Base-by-base conservation (phyloP, 2,113 vertebrate species). In the Morone chrysops region DNA sequence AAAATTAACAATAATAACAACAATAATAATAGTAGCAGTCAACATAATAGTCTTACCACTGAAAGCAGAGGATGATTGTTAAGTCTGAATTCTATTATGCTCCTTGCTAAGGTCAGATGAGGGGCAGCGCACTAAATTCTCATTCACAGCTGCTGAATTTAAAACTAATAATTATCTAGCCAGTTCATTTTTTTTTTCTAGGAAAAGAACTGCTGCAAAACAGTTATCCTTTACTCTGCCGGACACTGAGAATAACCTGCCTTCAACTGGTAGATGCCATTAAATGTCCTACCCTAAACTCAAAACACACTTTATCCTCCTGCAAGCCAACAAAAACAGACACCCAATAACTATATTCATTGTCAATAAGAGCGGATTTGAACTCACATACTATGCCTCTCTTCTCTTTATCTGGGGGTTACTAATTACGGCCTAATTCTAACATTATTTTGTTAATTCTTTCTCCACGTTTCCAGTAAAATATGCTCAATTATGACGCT, bases 1-100 rank as follows among this genome's bases (percentile, higher is more conserved):
- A 94, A 94, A 94, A 93, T 91, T 62, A 94, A 94, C 92, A 94
- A 92, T 80, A 84, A 90, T 72, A 90, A 91, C 85, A 92, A 81
- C 80, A 80, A 89, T 86, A 90, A 87, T 88, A 84, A 93, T 89
- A 88, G 83, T 78, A 93, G 90, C 89, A 91, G 75, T 92, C 83
- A 92, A 93, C 79, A 79, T 84, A 94, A 91, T 89, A 86, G 57
- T 85, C 78, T 89, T 76, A 93, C 89, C 88, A 90, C 88, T 90
- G 84, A 90, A 94, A 94, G 94, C 92, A 86, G 90, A 81, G 56
- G 73, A 86, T 90, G 87, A 80, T 80, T 82, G 79, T 89, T 93
- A 80, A 89, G 92, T 94, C 93, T 92, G 91, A 94, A 94, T 93
- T 92, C 68, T 91, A 92, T 93, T 87, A 51, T 47, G 81, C 87